Evolutionary conservation across 1,140 invertebrate species (phyloP).

Genomic region (Pachyrhynchus sulphureomaculatus): DNA sequence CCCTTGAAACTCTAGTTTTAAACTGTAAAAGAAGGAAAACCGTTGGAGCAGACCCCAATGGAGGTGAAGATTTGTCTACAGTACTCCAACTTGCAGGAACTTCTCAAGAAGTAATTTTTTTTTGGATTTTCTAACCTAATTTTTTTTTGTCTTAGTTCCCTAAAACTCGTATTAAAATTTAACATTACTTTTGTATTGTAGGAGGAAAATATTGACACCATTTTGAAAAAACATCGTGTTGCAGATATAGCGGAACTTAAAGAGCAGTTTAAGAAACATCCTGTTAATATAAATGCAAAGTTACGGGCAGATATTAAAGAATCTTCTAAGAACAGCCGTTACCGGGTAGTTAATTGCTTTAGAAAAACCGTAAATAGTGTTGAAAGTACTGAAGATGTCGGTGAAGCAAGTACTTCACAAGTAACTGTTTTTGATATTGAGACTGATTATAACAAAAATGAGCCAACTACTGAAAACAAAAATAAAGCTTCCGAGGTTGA

Average conservation of each 20-base stretch:
- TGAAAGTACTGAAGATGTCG: slow-evolving; percentile 19
- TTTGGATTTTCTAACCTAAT: neutral
- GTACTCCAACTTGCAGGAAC: slow-evolving; percentile 61
- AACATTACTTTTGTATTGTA: slow-evolving; percentile 37
- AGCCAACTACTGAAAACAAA: neutral
- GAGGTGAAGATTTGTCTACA: slow-evolving; percentile 36
- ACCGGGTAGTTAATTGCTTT: slow-evolving; percentile 55
- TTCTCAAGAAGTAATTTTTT: slow-evolving; percentile 50
- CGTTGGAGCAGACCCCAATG: slow-evolving; percentile 35
- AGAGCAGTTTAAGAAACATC: slow-evolving; percentile 51
- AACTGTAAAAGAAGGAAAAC: slow-evolving; percentile 58
- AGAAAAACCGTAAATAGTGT: slow-evolving; percentile 29
- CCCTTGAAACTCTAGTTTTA: slow-evolving; percentile 56
- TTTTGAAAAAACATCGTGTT: slow-evolving; percentile 46
- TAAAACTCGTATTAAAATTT: no score
- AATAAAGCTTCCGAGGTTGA: slow-evolving; percentile 32
- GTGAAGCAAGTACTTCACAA: slow-evolving; percentile 16
- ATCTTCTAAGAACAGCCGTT: slow-evolving; percentile 51
- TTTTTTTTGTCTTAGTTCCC: neutral
- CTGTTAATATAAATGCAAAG: slow-evolving; percentile 53
- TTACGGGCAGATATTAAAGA: slow-evolving; percentile 52
- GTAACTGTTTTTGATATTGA: slow-evolving; percentile 51
- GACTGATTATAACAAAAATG: slow-evolving; percentile 40
- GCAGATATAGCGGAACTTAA: slow-evolving; percentile 43
- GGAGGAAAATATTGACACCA: slow-evolving; percentile 51